Conservation (phyloP, 2,113 vertebrate genomes). For the Physeter macrocephalus region DNA sequence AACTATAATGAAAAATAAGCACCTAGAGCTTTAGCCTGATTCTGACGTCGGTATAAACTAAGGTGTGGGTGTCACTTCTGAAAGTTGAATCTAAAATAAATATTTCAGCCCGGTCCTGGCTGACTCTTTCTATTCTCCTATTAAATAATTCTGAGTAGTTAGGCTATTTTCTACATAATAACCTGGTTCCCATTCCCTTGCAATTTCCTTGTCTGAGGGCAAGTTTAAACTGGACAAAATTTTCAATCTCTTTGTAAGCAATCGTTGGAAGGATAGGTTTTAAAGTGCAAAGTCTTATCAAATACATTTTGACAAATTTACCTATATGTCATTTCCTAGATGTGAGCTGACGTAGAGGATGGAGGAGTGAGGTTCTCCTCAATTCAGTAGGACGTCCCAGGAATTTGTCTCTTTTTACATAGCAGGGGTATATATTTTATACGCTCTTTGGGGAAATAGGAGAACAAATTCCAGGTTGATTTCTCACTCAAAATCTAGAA, state of each 20-base stretch:
- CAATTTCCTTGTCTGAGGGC: background rate
- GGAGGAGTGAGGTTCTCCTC: background rate
- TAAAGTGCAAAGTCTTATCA: background rate
- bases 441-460: background rate
- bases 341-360: too few relatives aligned
- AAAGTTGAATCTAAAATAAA: accelerated
- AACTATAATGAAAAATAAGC: accelerated
- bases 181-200: background rate
- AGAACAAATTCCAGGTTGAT: background rate
- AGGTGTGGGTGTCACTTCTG: background rate
- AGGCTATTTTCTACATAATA: background rate
- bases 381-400: background rate
- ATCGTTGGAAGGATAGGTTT: background rate
- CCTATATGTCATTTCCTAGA: background rate
- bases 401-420: background rate
- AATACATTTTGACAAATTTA: background rate
- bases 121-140: background rate
- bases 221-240: too few relatives aligned
- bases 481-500: background rate
- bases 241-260: background rate
- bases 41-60: background rate
- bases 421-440: background rate
- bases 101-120: too few relatives aligned
- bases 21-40: accelerated
- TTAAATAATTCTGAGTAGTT: background rate